Evolutionary conservation across 2,113 vertebrate genomes (phyloP).

Genomic region (Catharus bicknelli): DNA sequence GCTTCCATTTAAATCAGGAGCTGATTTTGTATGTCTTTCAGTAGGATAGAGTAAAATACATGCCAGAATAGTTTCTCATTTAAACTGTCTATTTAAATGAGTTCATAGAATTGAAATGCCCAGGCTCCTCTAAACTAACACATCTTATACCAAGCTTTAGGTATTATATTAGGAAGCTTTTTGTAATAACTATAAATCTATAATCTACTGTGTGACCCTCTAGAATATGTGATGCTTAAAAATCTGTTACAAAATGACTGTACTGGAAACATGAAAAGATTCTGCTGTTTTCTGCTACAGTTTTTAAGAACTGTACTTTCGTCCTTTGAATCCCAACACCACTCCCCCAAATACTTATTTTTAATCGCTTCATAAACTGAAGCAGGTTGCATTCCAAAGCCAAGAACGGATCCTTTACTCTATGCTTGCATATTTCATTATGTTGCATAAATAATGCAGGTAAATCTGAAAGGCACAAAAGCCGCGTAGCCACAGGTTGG

Average conservation of each 20-base stretch:
- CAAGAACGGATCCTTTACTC: conserved; percentile 48
- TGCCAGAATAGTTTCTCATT: neutral
- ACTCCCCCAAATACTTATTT: conserved; percentile 20
- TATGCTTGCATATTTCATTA: conserved; percentile 68
- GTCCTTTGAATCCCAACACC: neutral
- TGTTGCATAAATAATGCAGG: conserved; percentile 67
- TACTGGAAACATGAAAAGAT: neutral
- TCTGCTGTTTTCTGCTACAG: neutral
- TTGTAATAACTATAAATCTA: neutral
- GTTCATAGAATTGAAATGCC: neutral
- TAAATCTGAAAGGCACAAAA: conserved; percentile 65
- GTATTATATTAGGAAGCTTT: neutral
- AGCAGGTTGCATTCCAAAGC: conserved; percentile 18
- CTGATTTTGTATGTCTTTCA: neutral
- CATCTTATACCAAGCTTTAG: neutral
- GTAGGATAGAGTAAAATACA: neutral
- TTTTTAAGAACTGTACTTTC: neutral
- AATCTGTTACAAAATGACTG: neutral
- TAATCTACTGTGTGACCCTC: neutral
- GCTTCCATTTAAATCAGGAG: neutral
- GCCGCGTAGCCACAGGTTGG: conserved; percentile 54
- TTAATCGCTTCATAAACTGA: conserved; percentile 30
- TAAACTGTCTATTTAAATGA: neutral
- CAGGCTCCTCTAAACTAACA: neutral
- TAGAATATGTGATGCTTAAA: neutral